A percentile compares a stretch with the other conserved stretches of the same genome.
Evolutionary conservation across 2,113 vertebrate genomes (phyloP).

Genomic region (Martes martes): DNA sequence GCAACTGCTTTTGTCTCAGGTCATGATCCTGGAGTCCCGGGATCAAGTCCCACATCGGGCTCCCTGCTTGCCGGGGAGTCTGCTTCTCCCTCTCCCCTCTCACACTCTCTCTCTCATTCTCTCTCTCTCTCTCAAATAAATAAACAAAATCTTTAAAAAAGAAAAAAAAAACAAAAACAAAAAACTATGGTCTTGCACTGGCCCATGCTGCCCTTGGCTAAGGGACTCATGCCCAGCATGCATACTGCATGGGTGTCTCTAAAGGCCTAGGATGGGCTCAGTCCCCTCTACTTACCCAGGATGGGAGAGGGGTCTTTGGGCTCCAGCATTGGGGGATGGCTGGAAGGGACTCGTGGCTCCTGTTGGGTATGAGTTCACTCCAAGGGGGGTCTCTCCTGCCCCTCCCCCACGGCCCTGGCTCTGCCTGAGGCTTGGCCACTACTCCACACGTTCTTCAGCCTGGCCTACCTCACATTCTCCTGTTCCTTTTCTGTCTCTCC

Average conservation of each 20-base stretch:
- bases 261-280: not conserved
- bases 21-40: too few relatives aligned
- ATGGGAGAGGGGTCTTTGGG: not conserved
- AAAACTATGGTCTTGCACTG: not conserved
- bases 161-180: too few relatives aligned
- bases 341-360: not conserved
- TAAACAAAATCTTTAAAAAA: too few relatives aligned
- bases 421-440: too few relatives aligned
- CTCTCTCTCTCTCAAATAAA: too few relatives aligned
- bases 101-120: too few relatives aligned
- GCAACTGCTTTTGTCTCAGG: too few relatives aligned
- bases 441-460: not conserved
- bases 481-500: not conserved
- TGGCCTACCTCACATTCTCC: not conserved
- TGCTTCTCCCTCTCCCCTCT: too few relatives aligned
- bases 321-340: not conserved
- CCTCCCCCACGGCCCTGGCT: accelerated
- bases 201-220: not conserved
- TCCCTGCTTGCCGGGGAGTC: too few relatives aligned
- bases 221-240: not conserved
- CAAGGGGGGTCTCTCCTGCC: not conserved
- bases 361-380: not conserved
- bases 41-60: too few relatives aligned
- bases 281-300: not conserved
- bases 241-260: accelerated